Conservation (phyloP, 2,797 vertebrate genomes). For the Sebastes miniatus region DNA sequence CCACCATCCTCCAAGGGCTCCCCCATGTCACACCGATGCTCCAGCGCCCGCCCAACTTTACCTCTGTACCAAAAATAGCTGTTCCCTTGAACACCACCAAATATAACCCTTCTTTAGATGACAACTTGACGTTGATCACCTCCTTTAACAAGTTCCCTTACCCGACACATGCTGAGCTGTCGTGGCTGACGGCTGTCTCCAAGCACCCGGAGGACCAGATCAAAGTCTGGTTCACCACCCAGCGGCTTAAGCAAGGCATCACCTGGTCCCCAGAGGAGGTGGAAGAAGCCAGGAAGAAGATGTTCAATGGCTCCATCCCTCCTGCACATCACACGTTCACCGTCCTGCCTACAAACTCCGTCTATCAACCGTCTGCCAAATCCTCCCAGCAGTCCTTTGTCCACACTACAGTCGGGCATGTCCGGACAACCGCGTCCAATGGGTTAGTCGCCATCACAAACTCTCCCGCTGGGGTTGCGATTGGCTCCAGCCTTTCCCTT, state of each 20-base stretch:
- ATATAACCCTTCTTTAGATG: slow-evolving; percentile 94
- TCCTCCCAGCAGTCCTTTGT: slow-evolving; percentile 86
- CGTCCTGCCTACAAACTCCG: slow-evolving; percentile 78
- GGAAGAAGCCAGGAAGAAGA: slow-evolving; percentile 98
- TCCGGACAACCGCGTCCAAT: slow-evolving; percentile 83
- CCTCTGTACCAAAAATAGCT: slow-evolving; percentile 92
- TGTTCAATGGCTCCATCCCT: slow-evolving; percentile 96
- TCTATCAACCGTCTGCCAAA: slow-evolving; percentile 80
- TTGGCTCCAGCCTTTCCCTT: slow-evolving; percentile 59
- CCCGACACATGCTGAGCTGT: slow-evolving; percentile 94
- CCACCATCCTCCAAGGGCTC: slow-evolving; percentile 81
- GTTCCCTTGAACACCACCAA: slow-evolving; percentile 95
- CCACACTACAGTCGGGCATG: slow-evolving; percentile 86
- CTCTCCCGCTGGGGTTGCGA: not conserved
- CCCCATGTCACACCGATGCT: slow-evolving; percentile 93
- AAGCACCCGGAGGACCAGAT: slow-evolving; percentile 97
- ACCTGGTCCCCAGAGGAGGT: slow-evolving; percentile 99
- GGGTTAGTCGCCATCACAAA: slow-evolving; percentile 73
- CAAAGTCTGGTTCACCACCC: slow-evolving; percentile 96
- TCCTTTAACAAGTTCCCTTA: slow-evolving; percentile 98
- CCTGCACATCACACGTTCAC: slow-evolving; percentile 89
- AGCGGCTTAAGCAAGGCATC: slow-evolving; percentile 96
- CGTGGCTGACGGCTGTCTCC: slow-evolving; percentile 94
- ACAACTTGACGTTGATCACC: slow-evolving; percentile 90
- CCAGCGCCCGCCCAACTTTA: slow-evolving; percentile 95